Conservation (phyloP, 2,797 vertebrate genomes). For the Spheniscus humboldti region DNA sequence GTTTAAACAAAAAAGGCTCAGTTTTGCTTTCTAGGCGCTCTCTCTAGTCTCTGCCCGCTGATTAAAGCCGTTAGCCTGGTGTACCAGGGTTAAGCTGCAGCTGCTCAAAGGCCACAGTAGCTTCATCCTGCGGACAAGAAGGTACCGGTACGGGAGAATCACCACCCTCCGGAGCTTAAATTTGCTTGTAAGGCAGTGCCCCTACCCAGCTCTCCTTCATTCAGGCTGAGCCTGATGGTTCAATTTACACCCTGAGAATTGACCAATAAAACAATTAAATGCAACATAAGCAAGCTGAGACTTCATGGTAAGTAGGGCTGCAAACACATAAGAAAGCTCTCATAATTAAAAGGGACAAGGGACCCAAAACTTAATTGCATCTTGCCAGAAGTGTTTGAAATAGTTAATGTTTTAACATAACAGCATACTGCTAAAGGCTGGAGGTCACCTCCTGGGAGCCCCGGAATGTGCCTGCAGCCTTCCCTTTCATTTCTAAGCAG, state of each 20-base stretch:
- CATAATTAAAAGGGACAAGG: background rate
- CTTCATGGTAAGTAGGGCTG: background rate
- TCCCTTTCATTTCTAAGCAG: background rate
- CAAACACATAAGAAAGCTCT: background rate
- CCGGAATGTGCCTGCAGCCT: conserved; percentile 19
- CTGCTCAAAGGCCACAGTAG: background rate
- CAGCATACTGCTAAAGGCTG: background rate
- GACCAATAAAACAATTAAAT: conserved; percentile 18
- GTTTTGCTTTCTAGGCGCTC: background rate
- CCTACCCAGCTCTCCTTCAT: background rate
- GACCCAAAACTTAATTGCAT: background rate
- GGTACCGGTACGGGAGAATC: background rate
- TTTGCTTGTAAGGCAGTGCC: background rate
- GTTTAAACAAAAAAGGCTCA: background rate
- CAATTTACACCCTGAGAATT: background rate
- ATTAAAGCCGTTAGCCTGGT: background rate
- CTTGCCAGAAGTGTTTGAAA: background rate
- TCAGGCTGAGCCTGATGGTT: background rate
- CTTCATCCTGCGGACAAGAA: background rate
- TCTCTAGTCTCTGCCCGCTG: background rate
- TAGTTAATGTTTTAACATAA: background rate
- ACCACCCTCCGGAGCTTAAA: background rate
- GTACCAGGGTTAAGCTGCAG: background rate
- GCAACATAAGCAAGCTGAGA: background rate
- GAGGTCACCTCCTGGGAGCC: background rate